A percentile compares a stretch with the other conserved stretches of the same genome.
phyloP scores from a whole-genome alignment of 1,140 invertebrate genomes.

The Papilio dardanus region DNA sequence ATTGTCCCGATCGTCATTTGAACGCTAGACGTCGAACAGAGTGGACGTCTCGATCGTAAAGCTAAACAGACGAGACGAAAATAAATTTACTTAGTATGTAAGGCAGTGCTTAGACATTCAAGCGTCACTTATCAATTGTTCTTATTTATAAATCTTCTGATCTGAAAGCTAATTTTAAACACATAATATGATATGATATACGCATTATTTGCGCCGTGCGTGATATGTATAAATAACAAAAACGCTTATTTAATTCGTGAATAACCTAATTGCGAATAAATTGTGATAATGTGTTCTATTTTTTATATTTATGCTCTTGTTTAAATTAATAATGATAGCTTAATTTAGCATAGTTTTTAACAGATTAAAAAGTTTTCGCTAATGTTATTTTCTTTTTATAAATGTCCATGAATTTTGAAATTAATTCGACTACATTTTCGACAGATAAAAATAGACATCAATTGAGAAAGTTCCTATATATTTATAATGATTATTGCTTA shows the following conservation, averaged over 20 bases:
- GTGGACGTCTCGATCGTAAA: conserved; percentile 51
- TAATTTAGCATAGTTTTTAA: neutral
- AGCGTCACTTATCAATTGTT: conserved; percentile 55
- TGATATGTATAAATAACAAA: conserved; percentile 65
- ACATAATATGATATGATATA: conserved; percentile 69
- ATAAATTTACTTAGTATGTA: conserved; percentile 68
- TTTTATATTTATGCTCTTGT: neutral
- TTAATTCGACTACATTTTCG: conserved; percentile 61
- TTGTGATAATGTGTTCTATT: neutral
- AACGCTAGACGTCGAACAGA: conserved; percentile 54
- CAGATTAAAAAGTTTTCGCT: neutral
- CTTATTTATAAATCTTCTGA: conserved; percentile 39
- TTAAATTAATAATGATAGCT: neutral
- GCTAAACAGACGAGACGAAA: conserved; percentile 55
- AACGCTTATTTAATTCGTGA: conserved; percentile 36
- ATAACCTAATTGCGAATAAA: neutral
- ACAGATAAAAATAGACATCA: conserved; percentile 73
- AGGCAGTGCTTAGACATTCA: conserved; percentile 75
- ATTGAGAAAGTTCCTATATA: conserved; percentile 64
- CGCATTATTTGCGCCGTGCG: conserved; percentile 63
- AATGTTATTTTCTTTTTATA: conserved; percentile 41
- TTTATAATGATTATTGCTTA: conserved; percentile 72
- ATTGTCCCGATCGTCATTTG: conserved; percentile 49
- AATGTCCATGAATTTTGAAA: conserved; percentile 56
- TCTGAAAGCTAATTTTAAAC: conserved; percentile 45